A percentile compares a stretch with the other conserved stretches of the same genome.
Conservation (phyloP, 2,113 vertebrate species). For the Mormoops blainvillei region DNA sequence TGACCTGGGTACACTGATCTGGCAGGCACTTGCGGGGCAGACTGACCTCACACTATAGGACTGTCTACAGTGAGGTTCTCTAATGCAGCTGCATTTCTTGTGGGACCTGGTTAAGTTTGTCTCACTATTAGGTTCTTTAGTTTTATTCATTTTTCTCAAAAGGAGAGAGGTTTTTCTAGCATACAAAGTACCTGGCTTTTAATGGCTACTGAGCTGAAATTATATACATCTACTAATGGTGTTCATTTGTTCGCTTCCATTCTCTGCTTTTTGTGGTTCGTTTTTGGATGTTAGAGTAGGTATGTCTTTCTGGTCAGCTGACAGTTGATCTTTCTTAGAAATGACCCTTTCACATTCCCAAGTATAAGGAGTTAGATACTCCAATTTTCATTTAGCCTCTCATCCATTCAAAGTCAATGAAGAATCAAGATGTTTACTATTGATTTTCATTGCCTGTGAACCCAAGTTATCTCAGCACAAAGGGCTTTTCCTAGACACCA, state of each 20-base stretch:
- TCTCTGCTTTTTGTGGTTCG: neutral
- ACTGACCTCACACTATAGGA: neutral
- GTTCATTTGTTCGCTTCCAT: neutral
- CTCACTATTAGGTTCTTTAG: neutral
- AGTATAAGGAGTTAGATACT: neutral
- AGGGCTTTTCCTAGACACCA: constrained; percentile 70
- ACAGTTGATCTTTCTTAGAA: neutral
- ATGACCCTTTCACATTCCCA: neutral
- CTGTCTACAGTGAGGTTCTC: neutral
- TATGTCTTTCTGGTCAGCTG: constrained; percentile 48
- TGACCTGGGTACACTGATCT: constrained; percentile 72
- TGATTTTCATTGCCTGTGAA: constrained; percentile 61
- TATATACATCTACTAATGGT: neutral
- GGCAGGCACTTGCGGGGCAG: constrained; percentile 29
- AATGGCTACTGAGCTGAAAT: neutral
- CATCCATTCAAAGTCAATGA: constrained; percentile 7
- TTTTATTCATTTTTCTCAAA: neutral
- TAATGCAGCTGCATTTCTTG: neutral
- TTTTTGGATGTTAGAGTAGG: neutral
- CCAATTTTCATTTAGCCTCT: neutral
- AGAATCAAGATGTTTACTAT: constrained; percentile 60
- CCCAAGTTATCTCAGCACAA: constrained; percentile 54
- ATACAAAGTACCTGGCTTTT: neutral
- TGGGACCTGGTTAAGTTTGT: neutral
- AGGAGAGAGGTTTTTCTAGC: neutral